Evolutionary conservation across 2,888 invertebrate genomes (phyloP), one percentile per base, ranked within the genome.

Genomic region (Pelosia muscerda): DNA sequence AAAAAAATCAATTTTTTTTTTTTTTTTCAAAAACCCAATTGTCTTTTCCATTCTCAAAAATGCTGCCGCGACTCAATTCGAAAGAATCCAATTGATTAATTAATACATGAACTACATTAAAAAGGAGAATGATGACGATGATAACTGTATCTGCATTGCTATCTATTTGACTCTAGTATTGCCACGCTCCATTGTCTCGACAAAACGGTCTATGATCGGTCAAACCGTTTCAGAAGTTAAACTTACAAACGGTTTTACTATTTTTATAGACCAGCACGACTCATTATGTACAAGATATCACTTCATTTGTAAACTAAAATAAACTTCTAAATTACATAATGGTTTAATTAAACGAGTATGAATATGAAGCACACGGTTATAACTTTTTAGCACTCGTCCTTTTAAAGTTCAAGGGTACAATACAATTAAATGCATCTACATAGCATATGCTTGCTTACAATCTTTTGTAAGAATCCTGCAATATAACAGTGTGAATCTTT

Each of bases 351-450:
- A 49, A 49, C 49, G 49, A 49, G n/a, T 49, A 49, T 49, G 49
- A 49, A n/a, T 49, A 49, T 49, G n/a, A 49, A 49, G 49, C 49
- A 49, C 42, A 19, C n/a, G n/a, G 49, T 49, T 42, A 38, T 28
- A 6, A 1, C 4, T 3, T 10, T 49, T 62, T 62, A 53, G 53
- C 62, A 53, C 31, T 62, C 28, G 62, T 62, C 53, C 62, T 49
- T 53, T 62, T 62, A 53, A 28, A 66, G 67, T 69, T 72, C 69
- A 72, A 69, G 69, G 65, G n/a, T 54, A 65, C 23, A 25, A 9
- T 55, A 25, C 15, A 28, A 53, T 28, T 28, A 15, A 22, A 53
- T 28, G 53, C 28, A 62, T 15, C 13, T 15, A 38, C 22, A 22
- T 62, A 53, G 26, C n/a, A 31, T 31, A 58, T 53, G 28, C 61